Conservation (phyloP, 2,888 invertebrate species). For the Stratiomys singularior region DNA sequence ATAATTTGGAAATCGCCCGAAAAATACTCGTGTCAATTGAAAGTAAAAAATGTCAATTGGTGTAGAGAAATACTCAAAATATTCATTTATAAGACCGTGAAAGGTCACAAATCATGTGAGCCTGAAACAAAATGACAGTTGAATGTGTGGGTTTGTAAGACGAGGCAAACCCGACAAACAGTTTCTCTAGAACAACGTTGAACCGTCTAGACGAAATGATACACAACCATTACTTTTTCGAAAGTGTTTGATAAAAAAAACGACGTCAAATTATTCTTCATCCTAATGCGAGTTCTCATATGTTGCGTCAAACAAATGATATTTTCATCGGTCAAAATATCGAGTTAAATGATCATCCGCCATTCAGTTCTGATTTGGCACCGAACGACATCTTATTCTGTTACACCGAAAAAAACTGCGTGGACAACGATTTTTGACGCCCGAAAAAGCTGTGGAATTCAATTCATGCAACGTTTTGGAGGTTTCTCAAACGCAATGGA, state of each 20-base stretch:
- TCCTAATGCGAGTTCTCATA: neutral
- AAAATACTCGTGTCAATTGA: conserved; percentile 21
- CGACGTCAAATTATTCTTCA: too few relatives aligned
- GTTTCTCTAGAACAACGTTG: neutral
- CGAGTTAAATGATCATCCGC: neutral
- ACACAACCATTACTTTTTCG: neutral
- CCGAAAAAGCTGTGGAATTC: neutral
- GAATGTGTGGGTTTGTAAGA: neutral
- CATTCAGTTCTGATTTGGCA: neutral
- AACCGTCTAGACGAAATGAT: neutral
- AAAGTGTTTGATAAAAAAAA: neutral
- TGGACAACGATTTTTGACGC: conserved; percentile 3
- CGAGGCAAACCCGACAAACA: neutral
- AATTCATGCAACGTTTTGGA: neutral
- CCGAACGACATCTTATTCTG: neutral
- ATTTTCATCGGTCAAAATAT: neutral
- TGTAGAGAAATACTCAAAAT: neutral
- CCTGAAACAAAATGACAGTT: neutral
- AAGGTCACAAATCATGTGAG: conserved; percentile 2
- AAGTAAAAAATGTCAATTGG: neutral
- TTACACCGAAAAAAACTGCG: neutral
- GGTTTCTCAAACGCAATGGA: too few relatives aligned
- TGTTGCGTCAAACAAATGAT: neutral
- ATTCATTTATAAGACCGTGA: neutral
- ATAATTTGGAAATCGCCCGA: neutral